These are phyloP conservation scores for Microctonus aethiopoides DNA, from an alignment of 2,888 invertebrate genomes.

Conservation along the genomic window DNA sequence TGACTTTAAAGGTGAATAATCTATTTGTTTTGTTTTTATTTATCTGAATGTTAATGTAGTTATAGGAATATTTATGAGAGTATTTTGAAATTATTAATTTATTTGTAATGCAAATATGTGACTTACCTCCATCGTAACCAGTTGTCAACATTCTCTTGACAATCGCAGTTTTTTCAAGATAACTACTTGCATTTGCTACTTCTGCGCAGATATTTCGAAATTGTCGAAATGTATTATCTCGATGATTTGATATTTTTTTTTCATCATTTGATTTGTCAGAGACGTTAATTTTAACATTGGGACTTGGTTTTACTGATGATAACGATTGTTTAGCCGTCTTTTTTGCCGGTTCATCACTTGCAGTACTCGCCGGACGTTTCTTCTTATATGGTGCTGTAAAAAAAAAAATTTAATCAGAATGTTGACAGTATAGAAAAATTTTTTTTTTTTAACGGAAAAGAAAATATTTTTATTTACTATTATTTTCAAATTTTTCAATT, in stretches of 20 bases:
- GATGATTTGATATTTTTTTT: slow-evolving; percentile 29
- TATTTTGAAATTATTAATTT: slow-evolving; percentile 42
- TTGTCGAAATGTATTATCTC: slow-evolving; percentile 79
- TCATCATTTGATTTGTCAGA: neutral
- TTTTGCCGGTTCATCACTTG: slow-evolving; percentile 15
- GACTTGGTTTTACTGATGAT: slow-evolving; percentile 19
- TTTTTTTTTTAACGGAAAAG: neutral
- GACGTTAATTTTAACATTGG: neutral
- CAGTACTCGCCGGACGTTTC: slow-evolving; percentile 31
- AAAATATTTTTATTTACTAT: slow-evolving; percentile 45
- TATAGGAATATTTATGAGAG: neutral
- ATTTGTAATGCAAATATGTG: neutral
- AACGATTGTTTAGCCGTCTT: slow-evolving; percentile 23
- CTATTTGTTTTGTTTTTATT: neutral
- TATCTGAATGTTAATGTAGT: neutral
- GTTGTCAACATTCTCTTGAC: slow-evolving; percentile 76
- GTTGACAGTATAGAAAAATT: neutral
- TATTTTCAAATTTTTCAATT: slow-evolving; percentile 73
- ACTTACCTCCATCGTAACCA: slow-evolving; percentile 64
- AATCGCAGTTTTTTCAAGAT: slow-evolving; percentile 82
- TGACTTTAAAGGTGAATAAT: neutral
- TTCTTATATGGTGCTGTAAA: slow-evolving; percentile 49
- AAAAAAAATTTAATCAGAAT: slow-evolving; percentile 9
- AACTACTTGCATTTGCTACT: slow-evolving; percentile 81
- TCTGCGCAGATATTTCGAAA: slow-evolving; percentile 83